Percentiles rank a stretch among this genome's conserved stretches.
These are phyloP conservation scores for Hippolais icterina DNA, from an alignment of 2,113 vertebrate genomes.

Conservation along the genomic window DNA sequence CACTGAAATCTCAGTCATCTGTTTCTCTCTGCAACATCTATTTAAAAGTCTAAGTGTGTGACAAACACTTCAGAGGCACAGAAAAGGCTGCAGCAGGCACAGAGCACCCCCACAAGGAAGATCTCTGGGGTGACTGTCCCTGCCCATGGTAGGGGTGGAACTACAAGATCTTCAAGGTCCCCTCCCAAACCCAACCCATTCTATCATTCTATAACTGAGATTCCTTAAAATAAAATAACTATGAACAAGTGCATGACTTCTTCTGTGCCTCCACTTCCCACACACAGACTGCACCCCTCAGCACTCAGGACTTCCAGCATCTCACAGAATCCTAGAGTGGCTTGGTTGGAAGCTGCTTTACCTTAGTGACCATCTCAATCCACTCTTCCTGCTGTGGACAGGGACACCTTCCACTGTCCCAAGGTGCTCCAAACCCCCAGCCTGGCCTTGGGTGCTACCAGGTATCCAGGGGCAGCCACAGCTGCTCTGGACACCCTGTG, in stretches of 20 bases:
- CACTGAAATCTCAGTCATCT: background rate
- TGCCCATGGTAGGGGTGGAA: background rate
- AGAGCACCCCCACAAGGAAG: background rate
- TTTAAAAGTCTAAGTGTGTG: background rate
- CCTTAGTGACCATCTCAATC: background rate
- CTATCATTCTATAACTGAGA: background rate
- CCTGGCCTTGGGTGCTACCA: background rate
- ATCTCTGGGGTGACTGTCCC: too few species aligned
- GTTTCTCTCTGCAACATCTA: background rate
- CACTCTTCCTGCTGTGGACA: background rate
- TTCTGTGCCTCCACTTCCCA: background rate
- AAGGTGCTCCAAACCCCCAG: background rate
- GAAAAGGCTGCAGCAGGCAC: background rate
- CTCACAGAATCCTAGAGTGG: background rate
- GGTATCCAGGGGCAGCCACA: background rate
- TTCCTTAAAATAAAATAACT: background rate
- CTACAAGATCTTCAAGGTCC: background rate
- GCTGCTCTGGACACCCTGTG: background rate
- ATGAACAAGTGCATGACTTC: background rate
- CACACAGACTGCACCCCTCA: background rate
- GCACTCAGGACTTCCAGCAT: background rate
- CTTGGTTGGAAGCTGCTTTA: background rate
- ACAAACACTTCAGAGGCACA: background rate
- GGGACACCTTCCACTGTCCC: background rate
- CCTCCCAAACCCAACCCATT: background rate